Evolutionary conservation across 2,888 invertebrate species (phyloP), one percentile per base, ranked within the genome.

Genomic region (Zaprionus obscuricornis): DNA sequence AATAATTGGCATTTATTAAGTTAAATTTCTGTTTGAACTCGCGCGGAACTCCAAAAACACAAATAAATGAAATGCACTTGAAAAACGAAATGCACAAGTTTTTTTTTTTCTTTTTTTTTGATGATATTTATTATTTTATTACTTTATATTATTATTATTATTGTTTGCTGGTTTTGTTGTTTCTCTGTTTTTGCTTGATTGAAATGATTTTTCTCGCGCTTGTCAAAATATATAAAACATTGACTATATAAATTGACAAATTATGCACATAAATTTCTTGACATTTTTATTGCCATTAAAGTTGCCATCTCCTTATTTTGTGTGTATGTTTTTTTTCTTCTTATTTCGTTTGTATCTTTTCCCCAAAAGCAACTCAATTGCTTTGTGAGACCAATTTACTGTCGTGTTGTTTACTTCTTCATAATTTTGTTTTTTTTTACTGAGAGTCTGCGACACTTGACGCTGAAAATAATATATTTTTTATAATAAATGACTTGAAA

Each of bases 1-100:
- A n/a, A 40, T 64, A 75, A 83, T 83, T 73, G 85, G 68, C 85
- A 85, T 81, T 81, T 81, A 75, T 81, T 85, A 73, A 83, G 45
- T 31, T 52, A 66, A 43, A 47, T 65, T 50, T 2, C 4, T 14
- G 27, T 34, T 39, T 40, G 8, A 10, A 36, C 29, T 29, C 40
- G 24, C 26, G 10, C 22, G 29, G 20, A 56, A 37, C 40, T 17
- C 24, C 55, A 22, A 4, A 4, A 22, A 22, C 18, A 8, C 43
- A n/a, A 52, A 33, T 36, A 47, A 57, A 68, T 42, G 31, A 64
- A 68, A 52, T 74, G 82, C 78, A 78, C 66, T 77, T 66, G 57
- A 51, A 66, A 56, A 68, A 27, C 45, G 46, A n/a, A 51, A 63
- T 63, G 52, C 68, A 58, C 31, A 60, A 40, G 47, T 68, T 36